Base-by-base conservation (phyloP, 2,888 invertebrate genomes). In the Stegana nigrithorax region DNA sequence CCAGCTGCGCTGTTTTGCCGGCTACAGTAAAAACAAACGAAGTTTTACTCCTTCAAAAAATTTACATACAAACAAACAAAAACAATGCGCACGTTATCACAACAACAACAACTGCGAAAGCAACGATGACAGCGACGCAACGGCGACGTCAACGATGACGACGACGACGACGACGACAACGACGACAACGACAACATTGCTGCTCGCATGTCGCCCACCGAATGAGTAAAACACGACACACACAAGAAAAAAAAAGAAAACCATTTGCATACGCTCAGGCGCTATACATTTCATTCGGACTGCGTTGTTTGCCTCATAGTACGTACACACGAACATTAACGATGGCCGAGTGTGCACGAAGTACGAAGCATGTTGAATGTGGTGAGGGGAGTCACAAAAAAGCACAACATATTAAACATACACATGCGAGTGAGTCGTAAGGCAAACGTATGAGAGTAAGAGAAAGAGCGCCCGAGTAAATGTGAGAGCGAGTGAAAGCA, bases 241-340 rank as follows among this genome's bases (percentile, higher is more conserved):
- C n/a, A 39, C 75, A 26, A 29, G 21, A 4, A 21, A 17, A 36
- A 60, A 47, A 63, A 47, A 77, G n/a, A n/a, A 69, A 70, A 70
- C 70, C 67, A 71, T 71, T 73, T 73, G 71, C 81, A 72, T 78
- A 80, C 76, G 78, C 53, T 55, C 76, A 80, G 77, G 80, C 81
- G 73, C 70, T 77, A 64, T 75, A 76, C 80, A 72, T 70, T 79
- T 64, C 44, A 45, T 23, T 47, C 47, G n/a, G 4, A 25, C 23
- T 5, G 3, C 44, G n/a, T 17, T 19, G 44, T 44, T 25, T 72
- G 76, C 80, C 72, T 70, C 27, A 14, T 17, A 26, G 4, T 14
- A 23, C n/a, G 27, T 42, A n/a, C n/a, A n/a, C 17, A 21, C 29
- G 21, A 32, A 39, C 3, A 14, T 3, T 10, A 17, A n/a, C n/a